Conservation (phyloP, 2,888 invertebrate species). For the Ormia ochracea region DNA sequence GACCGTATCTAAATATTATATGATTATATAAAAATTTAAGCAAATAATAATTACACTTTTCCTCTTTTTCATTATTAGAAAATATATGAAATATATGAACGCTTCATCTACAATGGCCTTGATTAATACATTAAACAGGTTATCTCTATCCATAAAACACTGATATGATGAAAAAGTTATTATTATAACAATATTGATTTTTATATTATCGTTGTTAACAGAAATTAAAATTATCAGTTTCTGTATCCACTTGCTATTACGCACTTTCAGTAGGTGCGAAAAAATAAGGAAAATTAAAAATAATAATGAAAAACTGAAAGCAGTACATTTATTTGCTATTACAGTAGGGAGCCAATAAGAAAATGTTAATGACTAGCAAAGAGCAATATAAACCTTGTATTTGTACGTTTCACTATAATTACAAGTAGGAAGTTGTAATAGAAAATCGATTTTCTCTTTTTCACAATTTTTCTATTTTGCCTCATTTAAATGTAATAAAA, state of each 20-base stretch:
- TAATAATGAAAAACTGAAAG: neutral
- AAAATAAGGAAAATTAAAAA: conserved; percentile 4
- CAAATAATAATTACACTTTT: too few relatives aligned
- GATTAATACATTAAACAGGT: too few relatives aligned
- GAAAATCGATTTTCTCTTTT: conserved; percentile 46
- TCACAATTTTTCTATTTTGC: neutral
- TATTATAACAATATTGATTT: too few relatives aligned
- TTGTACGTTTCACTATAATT: conserved; percentile 14
- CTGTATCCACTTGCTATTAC: neutral
- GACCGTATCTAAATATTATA: too few relatives aligned
- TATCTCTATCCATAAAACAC: too few relatives aligned
- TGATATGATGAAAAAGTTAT: too few relatives aligned
- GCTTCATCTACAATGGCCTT: too few relatives aligned
- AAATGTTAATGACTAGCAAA: neutral
- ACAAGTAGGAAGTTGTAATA: conserved; percentile 47
- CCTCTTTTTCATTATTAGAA: too few relatives aligned
- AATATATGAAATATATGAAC: too few relatives aligned
- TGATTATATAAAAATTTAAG: too few relatives aligned
- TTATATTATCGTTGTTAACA: neutral
- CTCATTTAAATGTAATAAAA: neutral
- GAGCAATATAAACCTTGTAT: conserved; percentile 1
- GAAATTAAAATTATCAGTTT: neutral
- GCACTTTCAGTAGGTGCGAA: conserved; percentile 10
- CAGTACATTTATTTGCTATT: neutral
- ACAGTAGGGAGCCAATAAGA: neutral